Base-by-base conservation (phyloP, 2,888 invertebrate genomes). In the Petrolisthes manimaculis region DNA sequence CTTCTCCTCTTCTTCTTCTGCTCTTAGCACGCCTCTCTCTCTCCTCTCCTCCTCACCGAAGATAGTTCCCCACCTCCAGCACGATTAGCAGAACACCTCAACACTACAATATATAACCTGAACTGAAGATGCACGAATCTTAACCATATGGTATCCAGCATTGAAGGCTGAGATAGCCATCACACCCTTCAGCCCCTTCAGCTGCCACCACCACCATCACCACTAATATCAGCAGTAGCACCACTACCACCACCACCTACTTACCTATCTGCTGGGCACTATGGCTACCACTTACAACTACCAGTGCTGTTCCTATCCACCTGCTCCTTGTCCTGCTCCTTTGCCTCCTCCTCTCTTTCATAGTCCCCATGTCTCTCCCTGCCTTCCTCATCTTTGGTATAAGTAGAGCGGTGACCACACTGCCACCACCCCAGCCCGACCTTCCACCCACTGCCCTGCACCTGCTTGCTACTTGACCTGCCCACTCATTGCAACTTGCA, bases 401-500 rank as follows among this genome's bases (percentile, higher is more conserved):
- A 12, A 61, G 18, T 61, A 61, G 18, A 37, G 37, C 37, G 12
- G 77, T 77, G 8, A 53, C 82, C 69, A 82, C 21, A 37, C 82
- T n/a, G 53, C 69, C 61, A 14, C 18, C 51, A 82, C 53, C 69
- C 37, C 69, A 8, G 51, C 69, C 61, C n/a, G 51, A 8, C n/a
- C 75, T 51, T 56, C 24, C 37, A 83, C 82, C 82, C 71, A 71
- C 14, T 37, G 18, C 61, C 82, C 82, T 84, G 84, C 84, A 84
- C 86, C 86, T 18, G 54, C 79, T 81, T 56, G 56, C 67, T 55
- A 61, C 53, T 14, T 21, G 53, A 83, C 75, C 79, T 61, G 55
- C 61, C 86, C 56, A 86, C 86, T 75, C 56, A 55, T 69, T 79
- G 83, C 84, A 78, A 84, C 86, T 71, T 87, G 86, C 86, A 83